Evolutionary conservation across 2,113 vertebrate species (phyloP), one percentile per base, ranked within the genome.

Genomic region (Orycteropus afer): DNA sequence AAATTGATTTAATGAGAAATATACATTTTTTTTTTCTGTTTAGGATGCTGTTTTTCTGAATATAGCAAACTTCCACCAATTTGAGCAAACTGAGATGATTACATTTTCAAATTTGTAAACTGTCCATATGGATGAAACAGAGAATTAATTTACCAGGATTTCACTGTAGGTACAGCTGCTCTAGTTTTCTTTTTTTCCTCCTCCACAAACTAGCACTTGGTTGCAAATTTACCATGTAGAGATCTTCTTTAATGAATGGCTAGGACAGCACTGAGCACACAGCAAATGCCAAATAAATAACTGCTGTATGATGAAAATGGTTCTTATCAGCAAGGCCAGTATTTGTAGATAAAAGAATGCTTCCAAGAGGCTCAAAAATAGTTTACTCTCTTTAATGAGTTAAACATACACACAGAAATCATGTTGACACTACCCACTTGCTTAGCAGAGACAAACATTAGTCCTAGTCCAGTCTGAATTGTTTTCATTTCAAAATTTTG

Each of bases 351-450:
- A 92, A 82, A 96, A 95, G 55, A 95, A 90, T 79, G 61, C n/a
- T 91, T 97, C 89, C 95, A 90, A 63, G 69, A 89, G 79, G n/a
- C 85, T 96, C 92, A 83, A 92, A 96, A 91, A 90, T 47, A 93
- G 93, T 97, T 96, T 97, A 90, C 57, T 97, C 91, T 97, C 78
- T 95, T 95, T 94, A 96, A 97, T 97, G 91, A 95, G 95, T 97
- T 95, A 97, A 97, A 95, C 79, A 97, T 92, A 76, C 57, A 63
- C 69, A 89, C 27, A n/a, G 89, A 97, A 96, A 92, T 84, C 71
- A 80, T 96, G 89, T 95, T 97, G 95, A 96, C 95, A 97, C 45
- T 95, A 77, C 40, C 53, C 76, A 89, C 76, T 89, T 94, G 86
- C 86, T 89, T 88, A 94, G 89, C 92, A 90, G 83, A 96, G 94